Conservation (phyloP, 2,797 vertebrate genomes). For the Coranthus polyacanthus region DNA sequence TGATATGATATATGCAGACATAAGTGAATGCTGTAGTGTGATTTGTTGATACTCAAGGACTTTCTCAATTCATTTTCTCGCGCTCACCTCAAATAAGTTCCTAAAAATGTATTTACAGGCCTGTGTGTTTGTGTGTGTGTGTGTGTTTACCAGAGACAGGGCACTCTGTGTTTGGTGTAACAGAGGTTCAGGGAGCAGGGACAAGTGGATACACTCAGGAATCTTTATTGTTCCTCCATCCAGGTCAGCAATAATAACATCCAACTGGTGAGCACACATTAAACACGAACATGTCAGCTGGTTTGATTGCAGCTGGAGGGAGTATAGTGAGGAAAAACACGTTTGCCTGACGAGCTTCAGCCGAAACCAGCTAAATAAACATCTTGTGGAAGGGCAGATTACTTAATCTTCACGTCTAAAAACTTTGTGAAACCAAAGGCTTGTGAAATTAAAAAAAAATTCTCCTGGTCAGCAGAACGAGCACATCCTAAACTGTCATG, state of each 20-base stretch:
- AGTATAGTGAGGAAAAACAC: constrained; percentile 24
- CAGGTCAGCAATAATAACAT: constrained; percentile 98
- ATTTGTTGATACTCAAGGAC: constrained; percentile 3
- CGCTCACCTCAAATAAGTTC: constrained; percentile 1
- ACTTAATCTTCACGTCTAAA: constrained; percentile 25
- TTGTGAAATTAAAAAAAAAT: constrained; percentile 5
- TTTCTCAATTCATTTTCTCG: neutral
- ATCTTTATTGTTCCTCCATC: constrained; percentile 99
- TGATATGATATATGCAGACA: neutral
- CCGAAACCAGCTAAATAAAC: constrained; percentile 47
- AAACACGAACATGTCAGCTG: constrained; percentile 52
- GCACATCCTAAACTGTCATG: constrained; percentile 8
- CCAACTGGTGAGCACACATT: constrained; percentile 86
- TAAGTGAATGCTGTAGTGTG: neutral
- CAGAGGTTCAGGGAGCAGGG: constrained; percentile 95
- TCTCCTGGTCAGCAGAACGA: neutral
- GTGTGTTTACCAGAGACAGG: constrained; percentile 90
- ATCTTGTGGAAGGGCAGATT: constrained; percentile 14
- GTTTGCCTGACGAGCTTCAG: constrained; percentile 14
- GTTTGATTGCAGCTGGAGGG: constrained; percentile 39
- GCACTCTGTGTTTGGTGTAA: constrained; percentile 91
- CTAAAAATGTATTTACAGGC: constrained; percentile 3
- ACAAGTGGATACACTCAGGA: constrained; percentile 98
- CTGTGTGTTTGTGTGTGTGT: constrained; percentile 10
- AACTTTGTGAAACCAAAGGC: constrained; percentile 20